Percentiles rank a stretch among this genome's conserved stretches.
Evolutionary conservation across 2,113 vertebrate genomes (phyloP).

Genomic region (Alouatta palliata): DNA sequence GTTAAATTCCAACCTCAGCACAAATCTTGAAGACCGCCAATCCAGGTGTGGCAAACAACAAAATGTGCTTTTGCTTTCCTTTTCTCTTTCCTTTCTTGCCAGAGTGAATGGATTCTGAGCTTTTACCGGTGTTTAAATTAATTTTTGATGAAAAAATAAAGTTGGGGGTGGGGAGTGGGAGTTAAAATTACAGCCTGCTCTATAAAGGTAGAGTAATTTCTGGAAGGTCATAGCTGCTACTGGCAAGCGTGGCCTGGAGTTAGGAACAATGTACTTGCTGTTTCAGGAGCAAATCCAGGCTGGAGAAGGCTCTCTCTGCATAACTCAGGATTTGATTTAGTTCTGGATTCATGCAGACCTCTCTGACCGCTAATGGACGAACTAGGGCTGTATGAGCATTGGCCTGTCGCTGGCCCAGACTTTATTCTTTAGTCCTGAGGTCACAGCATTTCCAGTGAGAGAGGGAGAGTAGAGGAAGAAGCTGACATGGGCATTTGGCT

Average conservation of each 20-base stretch:
- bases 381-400: rapidly evolving
- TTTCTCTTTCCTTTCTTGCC: constrained; percentile 17
- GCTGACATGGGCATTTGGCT: not conserved
- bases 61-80: not conserved
- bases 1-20: not conserved
- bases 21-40: constrained; percentile 6
- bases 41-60: not conserved
- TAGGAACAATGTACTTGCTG: constrained; percentile 13
- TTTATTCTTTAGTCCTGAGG: not conserved
- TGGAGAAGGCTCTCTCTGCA: not conserved
- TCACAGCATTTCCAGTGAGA: not conserved
- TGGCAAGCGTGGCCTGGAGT: not conserved
- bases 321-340: not conserved
- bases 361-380: not conserved
- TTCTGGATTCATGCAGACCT: not conserved
- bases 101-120: not conserved
- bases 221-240: constrained; percentile 12
- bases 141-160: constrained; percentile 24
- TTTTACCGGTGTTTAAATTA: constrained; percentile 59
- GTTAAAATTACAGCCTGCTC: constrained; percentile 58
- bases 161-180: no score
- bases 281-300: not conserved
- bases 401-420: not conserved
- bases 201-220: constrained; percentile 52
- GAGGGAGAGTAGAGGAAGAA: not conserved